phyloP scores from a whole-genome alignment of 2,888 invertebrate species.

The Epirrita christyi region DNA sequence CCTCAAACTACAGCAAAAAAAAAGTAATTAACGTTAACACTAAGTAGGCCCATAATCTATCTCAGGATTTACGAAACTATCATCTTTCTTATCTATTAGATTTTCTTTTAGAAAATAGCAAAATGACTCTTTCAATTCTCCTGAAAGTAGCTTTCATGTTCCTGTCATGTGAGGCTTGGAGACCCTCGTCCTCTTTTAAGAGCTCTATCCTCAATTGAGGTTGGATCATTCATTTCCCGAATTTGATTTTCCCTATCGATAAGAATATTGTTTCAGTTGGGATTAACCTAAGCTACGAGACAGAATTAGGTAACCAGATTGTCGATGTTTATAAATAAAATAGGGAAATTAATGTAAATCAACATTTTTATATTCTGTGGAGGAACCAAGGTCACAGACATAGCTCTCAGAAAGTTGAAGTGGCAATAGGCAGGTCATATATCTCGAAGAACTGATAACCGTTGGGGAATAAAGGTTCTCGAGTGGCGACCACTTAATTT shows the following conservation, averaged over 20 bases:
- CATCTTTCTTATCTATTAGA: too few relatives aligned
- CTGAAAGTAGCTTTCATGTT: slow-evolving; percentile 4
- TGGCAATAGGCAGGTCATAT: too few relatives aligned
- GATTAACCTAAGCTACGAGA: slow-evolving; percentile 17
- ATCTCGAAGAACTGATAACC: too few relatives aligned
- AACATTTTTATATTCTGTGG: too few relatives aligned
- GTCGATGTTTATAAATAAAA: slow-evolving; percentile 13
- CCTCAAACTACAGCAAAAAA: too few relatives aligned
- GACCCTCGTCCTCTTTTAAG: slow-evolving; percentile 5
- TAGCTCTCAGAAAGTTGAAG: too few relatives aligned
- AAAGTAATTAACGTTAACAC: too few relatives aligned
- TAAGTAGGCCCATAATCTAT: too few relatives aligned
- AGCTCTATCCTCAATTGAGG: neutral
- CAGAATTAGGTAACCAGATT: slow-evolving; percentile 10
- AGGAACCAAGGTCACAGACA: too few relatives aligned
- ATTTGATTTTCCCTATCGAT: slow-evolving; percentile 23
- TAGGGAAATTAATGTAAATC: neutral
- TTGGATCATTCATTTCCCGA: slow-evolving; percentile 19
- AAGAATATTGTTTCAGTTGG: slow-evolving; percentile 23
- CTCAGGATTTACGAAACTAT: too few relatives aligned
- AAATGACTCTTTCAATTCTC: neutral
- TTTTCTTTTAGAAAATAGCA: neutral
- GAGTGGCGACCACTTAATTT: too few relatives aligned
- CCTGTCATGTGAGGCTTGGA: slow-evolving; percentile 5
- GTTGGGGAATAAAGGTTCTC: too few relatives aligned